phyloP scores from a whole-genome alignment of 2,888 invertebrate species.

The Aplocera efformata region DNA sequence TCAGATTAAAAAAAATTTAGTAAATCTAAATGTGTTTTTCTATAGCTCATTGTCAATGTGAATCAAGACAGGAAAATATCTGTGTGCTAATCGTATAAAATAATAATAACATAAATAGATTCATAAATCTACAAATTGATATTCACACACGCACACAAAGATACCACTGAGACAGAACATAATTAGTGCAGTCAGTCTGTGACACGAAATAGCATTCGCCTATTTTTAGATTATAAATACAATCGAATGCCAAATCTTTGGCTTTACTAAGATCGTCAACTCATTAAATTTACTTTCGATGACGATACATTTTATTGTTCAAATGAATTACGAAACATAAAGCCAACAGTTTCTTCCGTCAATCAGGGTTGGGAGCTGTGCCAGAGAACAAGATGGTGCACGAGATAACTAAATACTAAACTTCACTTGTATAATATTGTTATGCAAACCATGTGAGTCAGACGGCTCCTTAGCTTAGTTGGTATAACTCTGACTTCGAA shows the following conservation, averaged over 20 bases:
- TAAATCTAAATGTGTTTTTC: too few relatives aligned
- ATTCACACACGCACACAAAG: background rate
- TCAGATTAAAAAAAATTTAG: too few relatives aligned
- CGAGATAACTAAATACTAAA: slow-evolving; percentile 37
- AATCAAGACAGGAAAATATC: too few relatives aligned
- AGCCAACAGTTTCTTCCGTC: slow-evolving; percentile 42
- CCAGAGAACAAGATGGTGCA: slow-evolving; percentile 56
- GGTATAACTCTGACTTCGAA: too few relatives aligned
- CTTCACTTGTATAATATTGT: slow-evolving; percentile 37
- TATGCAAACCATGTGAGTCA: slow-evolving; percentile 29
- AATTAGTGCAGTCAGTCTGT: slow-evolving; percentile 18
- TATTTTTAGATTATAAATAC: slow-evolving; percentile 14
- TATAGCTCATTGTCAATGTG: too few relatives aligned
- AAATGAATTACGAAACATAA: slow-evolving; percentile 3
- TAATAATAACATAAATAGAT: too few relatives aligned
- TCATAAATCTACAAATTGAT: too few relatives aligned
- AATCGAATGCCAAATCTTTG: slow-evolving; percentile 18
- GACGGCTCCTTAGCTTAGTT: too few relatives aligned
- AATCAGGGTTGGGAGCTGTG: slow-evolving; percentile 59
- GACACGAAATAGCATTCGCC: slow-evolving; percentile 9
- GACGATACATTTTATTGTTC: slow-evolving; percentile 4
- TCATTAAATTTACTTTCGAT: slow-evolving; percentile 3
- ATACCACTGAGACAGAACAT: slow-evolving; percentile 9
- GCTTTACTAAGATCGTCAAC: slow-evolving; percentile 5
- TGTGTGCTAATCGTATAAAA: too few relatives aligned